phyloP scores from a whole-genome alignment of 2,113 vertebrate genomes.

The Pagrus major region DNA sequence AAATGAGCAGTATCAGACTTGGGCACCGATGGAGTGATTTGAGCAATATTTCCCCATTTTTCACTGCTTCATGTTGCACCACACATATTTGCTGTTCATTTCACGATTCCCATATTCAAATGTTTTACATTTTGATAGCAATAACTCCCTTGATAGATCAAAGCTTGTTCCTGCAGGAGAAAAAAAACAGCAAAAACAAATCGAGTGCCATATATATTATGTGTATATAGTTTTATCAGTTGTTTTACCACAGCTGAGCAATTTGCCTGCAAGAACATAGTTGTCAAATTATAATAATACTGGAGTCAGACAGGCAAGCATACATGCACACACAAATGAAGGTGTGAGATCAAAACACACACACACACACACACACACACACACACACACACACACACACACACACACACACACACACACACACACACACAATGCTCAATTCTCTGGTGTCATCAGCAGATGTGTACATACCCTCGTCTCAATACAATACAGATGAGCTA shows the following conservation, averaged over 20 bases:
- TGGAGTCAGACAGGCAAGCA: conserved; percentile 22
- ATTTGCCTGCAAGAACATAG: conserved; percentile 58
- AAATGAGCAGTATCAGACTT: conserved; percentile 61
- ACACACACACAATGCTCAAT: conserved; percentile 43
- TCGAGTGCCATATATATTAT: conserved; percentile 22
- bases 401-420: conserved; percentile 31
- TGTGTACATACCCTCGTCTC: conserved; percentile 80
- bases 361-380: conserved; percentile 21
- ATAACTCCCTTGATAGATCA: conserved; percentile 69
- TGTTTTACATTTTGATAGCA: conserved; percentile 73
- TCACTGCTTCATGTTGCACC: conserved; percentile 8
- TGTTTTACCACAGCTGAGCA: conserved; percentile 77
- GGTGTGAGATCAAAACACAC: conserved; percentile 21
- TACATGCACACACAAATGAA: conserved; percentile 10
- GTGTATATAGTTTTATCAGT: conserved; percentile 56
- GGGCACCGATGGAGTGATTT: conserved; percentile 68
- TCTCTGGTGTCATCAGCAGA: conserved; percentile 80
- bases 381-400: conserved; percentile 22
- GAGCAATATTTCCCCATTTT: conserved; percentile 48
- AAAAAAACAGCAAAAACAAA: conserved; percentile 14
- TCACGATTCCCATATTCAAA: conserved; percentile 62
- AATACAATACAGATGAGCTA: conserved; percentile 80
- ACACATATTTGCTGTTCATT: conserved; percentile 61
- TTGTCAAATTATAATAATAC: conserved; percentile 67
- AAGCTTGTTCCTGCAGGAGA: conserved; percentile 25